Evolutionary conservation across 2,888 invertebrate genomes (phyloP).

Genomic region (Mythimna loreyi): DNA sequence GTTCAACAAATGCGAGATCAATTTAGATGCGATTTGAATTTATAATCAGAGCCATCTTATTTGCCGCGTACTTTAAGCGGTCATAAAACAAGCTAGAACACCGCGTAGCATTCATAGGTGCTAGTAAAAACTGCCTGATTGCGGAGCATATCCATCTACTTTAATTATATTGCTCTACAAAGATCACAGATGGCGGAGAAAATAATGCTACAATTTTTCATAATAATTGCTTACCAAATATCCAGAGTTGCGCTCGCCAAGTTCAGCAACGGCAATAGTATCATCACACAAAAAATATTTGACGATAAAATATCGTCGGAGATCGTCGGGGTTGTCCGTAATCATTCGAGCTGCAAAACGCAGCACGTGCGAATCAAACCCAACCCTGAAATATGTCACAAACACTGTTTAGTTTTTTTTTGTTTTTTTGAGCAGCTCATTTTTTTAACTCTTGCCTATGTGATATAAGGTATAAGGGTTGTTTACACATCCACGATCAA

Average conservation of each 20-base stretch:
- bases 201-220: neutral
- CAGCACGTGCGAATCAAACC: slow-evolving; percentile 94
- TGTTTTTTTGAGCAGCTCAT: too few relatives aligned
- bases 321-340: slow-evolving; percentile 92
- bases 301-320: slow-evolving; percentile 94
- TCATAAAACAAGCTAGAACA: neutral
- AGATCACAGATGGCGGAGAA: too few relatives aligned
- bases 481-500: too few relatives aligned
- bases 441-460: too few relatives aligned
- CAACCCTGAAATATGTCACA: slow-evolving; percentile 87
- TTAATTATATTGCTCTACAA: too few relatives aligned
- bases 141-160: neutral
- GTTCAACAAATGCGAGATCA: too few relatives aligned
- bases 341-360: slow-evolving; percentile 95
- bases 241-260: slow-evolving; percentile 94
- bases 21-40: too few relatives aligned
- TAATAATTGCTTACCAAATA: slow-evolving; percentile 76
- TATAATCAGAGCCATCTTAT: too few relatives aligned
- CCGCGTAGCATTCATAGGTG: too few relatives aligned
- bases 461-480: too few relatives aligned
- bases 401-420: neutral
- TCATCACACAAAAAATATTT: slow-evolving; percentile 96
- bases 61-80: too few relatives aligned
- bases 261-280: slow-evolving; percentile 95
- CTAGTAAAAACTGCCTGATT: neutral